These are phyloP conservation scores for Plectropomus leopardus DNA, from an alignment of 2,113 vertebrate genomes.

Conservation along the genomic window DNA sequence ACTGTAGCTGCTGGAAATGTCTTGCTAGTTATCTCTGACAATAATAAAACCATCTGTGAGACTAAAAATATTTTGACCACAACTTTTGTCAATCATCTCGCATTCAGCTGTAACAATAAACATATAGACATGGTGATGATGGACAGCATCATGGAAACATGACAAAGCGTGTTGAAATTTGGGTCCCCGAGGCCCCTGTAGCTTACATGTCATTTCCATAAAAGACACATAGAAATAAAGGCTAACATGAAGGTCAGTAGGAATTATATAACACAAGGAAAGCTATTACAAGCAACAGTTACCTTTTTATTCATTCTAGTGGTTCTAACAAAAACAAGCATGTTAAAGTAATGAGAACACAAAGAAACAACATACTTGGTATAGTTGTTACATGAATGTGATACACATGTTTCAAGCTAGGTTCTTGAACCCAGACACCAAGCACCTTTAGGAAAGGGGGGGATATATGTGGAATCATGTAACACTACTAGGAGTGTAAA, in stretches of 20 bases:
- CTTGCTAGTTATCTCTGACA: background rate
- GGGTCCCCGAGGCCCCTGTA: background rate
- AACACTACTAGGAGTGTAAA: no score
- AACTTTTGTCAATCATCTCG: no score
- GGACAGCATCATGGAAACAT: background rate
- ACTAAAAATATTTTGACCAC: background rate
- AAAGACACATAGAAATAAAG: background rate
- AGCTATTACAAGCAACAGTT: background rate
- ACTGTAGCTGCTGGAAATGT: background rate
- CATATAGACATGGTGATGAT: background rate
- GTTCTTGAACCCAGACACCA: background rate
- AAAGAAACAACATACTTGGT: background rate
- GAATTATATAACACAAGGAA: background rate
- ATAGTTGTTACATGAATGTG: background rate
- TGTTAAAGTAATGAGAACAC: constrained; percentile 6
- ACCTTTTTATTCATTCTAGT: background rate
- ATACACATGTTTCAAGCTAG: background rate
- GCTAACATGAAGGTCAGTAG: background rate
- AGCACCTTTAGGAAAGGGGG: no score
- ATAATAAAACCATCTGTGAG: background rate
- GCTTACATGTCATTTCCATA: background rate
- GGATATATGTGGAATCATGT: background rate
- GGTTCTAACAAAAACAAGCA: background rate
- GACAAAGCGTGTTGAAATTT: background rate
- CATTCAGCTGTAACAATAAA: background rate